Evolutionary conservation across 2,888 invertebrate species (phyloP).

Genomic region (Lochmaea capreae): DNA sequence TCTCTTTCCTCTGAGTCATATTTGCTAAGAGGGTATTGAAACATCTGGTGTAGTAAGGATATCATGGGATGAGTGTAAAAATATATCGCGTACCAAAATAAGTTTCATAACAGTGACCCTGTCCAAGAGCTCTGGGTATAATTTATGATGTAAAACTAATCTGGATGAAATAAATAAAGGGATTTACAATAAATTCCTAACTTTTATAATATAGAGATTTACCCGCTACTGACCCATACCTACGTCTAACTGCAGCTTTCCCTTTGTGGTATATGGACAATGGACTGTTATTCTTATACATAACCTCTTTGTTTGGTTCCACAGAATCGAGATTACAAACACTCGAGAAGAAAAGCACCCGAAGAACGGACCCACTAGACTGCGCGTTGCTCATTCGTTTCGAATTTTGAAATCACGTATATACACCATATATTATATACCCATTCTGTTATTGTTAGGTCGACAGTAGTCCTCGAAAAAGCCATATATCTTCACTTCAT

Average conservation of each 20-base stretch:
- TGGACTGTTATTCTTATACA: constrained; percentile 38
- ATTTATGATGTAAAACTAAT: no score
- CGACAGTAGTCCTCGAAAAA: constrained; percentile 56
- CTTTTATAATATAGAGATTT: background rate
- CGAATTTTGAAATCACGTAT: constrained; percentile 54
- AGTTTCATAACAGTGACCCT: no score
- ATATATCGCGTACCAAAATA: no score
- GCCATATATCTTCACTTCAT: constrained; percentile 45
- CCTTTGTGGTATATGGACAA: constrained; percentile 35
- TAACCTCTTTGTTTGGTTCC: constrained; percentile 33
- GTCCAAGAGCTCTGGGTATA: no score
- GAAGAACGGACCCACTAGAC: constrained; percentile 51
- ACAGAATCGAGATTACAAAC: constrained; percentile 54
- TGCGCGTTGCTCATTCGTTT: constrained; percentile 59
- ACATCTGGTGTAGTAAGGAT: no score
- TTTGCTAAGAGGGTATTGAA: no score
- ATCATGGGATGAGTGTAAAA: no score
- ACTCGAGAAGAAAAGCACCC: constrained; percentile 47
- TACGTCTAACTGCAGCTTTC: constrained; percentile 30
- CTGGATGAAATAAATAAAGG: no score
- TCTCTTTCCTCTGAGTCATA: no score
- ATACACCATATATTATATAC: constrained; percentile 24
- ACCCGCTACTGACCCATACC: constrained; percentile 2
- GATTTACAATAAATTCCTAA: no score
- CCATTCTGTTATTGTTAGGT: constrained; percentile 56